Base-by-base conservation (phyloP, 2,888 invertebrate genomes). In the Aleiodes leptofemur region DNA sequence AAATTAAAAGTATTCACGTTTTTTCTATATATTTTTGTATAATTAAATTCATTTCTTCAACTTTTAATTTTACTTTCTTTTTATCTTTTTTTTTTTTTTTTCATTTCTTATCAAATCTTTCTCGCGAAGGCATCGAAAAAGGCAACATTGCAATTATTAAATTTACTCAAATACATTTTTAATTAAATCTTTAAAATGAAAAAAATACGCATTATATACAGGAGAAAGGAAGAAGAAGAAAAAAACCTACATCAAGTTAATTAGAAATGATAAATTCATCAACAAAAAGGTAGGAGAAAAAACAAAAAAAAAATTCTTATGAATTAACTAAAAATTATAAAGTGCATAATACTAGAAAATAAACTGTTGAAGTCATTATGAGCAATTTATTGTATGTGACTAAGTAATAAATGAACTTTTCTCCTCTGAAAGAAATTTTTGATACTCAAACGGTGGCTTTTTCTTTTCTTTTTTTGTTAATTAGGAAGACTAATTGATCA, bases 171-270 rank as follows among this genome's bases (percentile, higher is more conserved):
- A 43, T 9, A 13, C 34, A n/a, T 61, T 38, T 61, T 23, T 34
- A 34, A 6, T 43, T 43, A 43, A 64, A 64, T 23, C 43, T 14
- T 43, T 43, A 43, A 59, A 34, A 43, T 64, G 14, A 23, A 23
- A 64, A 64, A 64, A 48, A 64, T 64, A 64, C 64, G 48, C 64
- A 64, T 64, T 64, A 64, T 64, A 23, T 64, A 64, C 64, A 64
- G 43, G 43, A 64, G 16, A 43, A 43, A 43, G 23, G 23, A 57
- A 61, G 23, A 23, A 23, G 23, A 23, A 23, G 23, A 43, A 43
- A 43, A 57, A 61, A 48, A 14, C 43, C 64, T 43, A 48, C 16
- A 48, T 64, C 64, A 48, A 23, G 23, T 34, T 64, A 64, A 64
- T 23, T 11, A 64, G 43, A 64, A 48, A 64, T 64, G 64, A 64